Percentiles rank a stretch among this genome's conserved stretches.
Evolutionary conservation across 2,888 invertebrate genomes (phyloP).

Genomic region (Strigamia crassipes): DNA sequence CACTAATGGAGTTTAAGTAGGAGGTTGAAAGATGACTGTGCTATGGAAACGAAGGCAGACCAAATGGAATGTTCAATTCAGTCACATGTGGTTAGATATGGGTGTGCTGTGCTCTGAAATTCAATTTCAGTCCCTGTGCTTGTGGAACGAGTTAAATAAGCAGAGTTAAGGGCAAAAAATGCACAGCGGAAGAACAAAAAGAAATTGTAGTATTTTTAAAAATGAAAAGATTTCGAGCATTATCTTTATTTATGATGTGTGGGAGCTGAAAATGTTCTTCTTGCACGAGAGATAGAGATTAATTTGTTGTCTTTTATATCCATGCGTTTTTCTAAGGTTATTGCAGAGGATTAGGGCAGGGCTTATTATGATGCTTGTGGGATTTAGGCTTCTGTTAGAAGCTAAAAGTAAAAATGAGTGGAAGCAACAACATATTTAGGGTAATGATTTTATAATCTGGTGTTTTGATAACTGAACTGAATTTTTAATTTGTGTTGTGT

Average conservation of each 20-base stretch:
- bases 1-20: slow-evolving; percentile 35
- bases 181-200: not conserved
- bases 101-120: slow-evolving; percentile 38
- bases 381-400: not conserved
- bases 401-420: not conserved
- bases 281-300: not conserved
- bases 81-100: slow-evolving; percentile 42
- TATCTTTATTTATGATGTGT: slow-evolving; percentile 10
- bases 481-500: not conserved
- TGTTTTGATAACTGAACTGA: not conserved
- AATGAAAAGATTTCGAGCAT: not conserved
- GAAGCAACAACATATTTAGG: not conserved
- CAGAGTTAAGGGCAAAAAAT: not conserved
- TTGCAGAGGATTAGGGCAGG: not conserved
- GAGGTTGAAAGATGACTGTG: slow-evolving; percentile 31
- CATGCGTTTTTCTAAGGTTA: not conserved
- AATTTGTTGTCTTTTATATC: slow-evolving; percentile 27
- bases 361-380: not conserved
- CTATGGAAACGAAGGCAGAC: slow-evolving; percentile 25
- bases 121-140: slow-evolving; percentile 28
- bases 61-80: slow-evolving; percentile 42
- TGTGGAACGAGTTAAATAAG: slow-evolving; percentile 40
- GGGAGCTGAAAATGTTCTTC: not conserved
- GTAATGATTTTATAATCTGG: not conserved
- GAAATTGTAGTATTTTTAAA: not conserved